Percentiles rank a stretch among this genome's conserved stretches.
Conservation (phyloP, 2,888 invertebrate species). For the Quadroppia sp. region DNA sequence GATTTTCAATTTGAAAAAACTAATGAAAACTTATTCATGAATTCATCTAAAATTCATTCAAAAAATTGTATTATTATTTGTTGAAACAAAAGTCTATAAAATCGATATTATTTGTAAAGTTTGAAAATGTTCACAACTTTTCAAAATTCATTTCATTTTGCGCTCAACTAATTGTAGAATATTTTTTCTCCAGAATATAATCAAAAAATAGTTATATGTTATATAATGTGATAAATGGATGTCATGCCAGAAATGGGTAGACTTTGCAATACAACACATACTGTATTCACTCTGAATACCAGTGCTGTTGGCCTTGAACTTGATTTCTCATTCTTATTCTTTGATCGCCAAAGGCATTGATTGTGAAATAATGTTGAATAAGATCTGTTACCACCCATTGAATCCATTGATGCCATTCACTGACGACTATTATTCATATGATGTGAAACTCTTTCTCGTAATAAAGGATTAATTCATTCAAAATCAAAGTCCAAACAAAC, state of each 20-base stretch:
- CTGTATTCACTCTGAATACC: not conserved
- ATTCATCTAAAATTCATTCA: not conserved
- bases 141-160: no score
- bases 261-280: no score
- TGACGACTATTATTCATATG: conserved; percentile 15
- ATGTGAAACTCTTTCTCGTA: not conserved
- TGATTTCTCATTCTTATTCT: conserved; percentile 16
- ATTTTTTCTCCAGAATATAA: no score
- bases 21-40: no score
- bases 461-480: conserved; percentile 9
- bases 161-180: no score
- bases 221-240: no score
- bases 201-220: no score
- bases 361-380: conserved; percentile 8
- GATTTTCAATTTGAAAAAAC: no score
- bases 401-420: not conserved
- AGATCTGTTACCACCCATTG: conserved; percentile 14
- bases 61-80: not conserved
- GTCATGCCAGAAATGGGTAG: no score
- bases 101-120: no score
- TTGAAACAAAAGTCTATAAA: no score
- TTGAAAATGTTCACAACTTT: no score
- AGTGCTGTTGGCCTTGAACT: conserved; percentile 32
- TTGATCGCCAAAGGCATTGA: conserved; percentile 25
- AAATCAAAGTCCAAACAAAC: not conserved